Evolutionary conservation across 2,113 vertebrate genomes (phyloP), one percentile per base, ranked within the genome.

Genomic region (Jaculus jaculus): DNA sequence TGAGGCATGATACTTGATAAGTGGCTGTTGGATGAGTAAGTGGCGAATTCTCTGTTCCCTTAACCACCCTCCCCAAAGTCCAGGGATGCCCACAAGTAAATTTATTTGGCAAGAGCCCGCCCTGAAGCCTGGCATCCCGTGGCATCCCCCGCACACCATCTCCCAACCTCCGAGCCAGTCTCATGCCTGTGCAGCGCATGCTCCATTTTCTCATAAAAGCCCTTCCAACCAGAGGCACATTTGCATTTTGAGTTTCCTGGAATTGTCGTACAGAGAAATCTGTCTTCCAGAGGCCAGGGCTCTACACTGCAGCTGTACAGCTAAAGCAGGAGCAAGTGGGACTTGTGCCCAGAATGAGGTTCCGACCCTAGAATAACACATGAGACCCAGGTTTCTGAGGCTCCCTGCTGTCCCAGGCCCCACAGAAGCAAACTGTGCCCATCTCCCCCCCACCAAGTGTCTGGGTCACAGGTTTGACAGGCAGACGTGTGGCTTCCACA

Each of bases 241-340:
- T 92, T 92, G 39, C 89, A 77, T 88, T 85, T 87, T 79, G 88
- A 75, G 72, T 94, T 94, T 91, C 66, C 83, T 94, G 75, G 83
- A 92, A 95, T 51, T 8, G 61, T 26, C 58, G 37, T 60, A 54
- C 51, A 72, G 66, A 93, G 65, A 94, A 83, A 86, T 87, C 84
- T 34, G 30, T 86, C 91, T 95, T 75, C 65, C 72, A 6, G 32
- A 86, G 80, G 61, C 79, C 79, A 21, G 66, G 30, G 79, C 58
- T 79, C 51, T 47, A 34, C 17, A 30, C 77, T 54, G 21, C 74
- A 96, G 90, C 88, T 90, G 86, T 42, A 92, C 34, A 90, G 34
- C 37, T 54, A 69, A 77, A 87, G 78, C 78, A 11, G n/a, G 42
- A 92, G 79, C 28, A 84, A 84, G 21, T 17, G 5, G 66, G 63